Percentiles rank a stretch among this genome's conserved stretches.
phyloP scores from a whole-genome alignment of 2,888 invertebrate genomes.

The Ochlodes sylvanus region DNA sequence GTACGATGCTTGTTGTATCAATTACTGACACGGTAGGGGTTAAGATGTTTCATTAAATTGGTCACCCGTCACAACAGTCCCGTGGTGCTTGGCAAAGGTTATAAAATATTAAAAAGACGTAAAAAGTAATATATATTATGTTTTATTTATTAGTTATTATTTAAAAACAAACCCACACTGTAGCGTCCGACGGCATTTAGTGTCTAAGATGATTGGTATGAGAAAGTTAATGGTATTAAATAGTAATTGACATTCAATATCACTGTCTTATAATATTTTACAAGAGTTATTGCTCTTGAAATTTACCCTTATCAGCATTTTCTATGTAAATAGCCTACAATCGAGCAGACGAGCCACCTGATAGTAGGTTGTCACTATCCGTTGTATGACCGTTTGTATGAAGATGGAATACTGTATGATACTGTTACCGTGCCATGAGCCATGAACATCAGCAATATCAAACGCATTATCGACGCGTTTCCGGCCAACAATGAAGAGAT shows the following conservation, averaged over 20 bases:
- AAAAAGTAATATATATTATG: background rate
- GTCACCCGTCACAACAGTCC: constrained; percentile 19
- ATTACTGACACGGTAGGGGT: constrained; percentile 36
- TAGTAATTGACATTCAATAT: background rate
- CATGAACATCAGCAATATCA: too few relatives aligned
- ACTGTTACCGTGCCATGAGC: too few relatives aligned
- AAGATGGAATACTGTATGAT: too few relatives aligned
- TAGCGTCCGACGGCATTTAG: background rate
- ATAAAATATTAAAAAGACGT: constrained; percentile 1
- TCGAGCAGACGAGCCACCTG: too few relatives aligned
- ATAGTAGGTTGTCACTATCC: too few relatives aligned
- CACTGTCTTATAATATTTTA: too few relatives aligned
- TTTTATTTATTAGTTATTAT: background rate
- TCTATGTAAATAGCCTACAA: too few relatives aligned
- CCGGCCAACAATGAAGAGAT: too few relatives aligned
- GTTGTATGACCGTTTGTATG: too few relatives aligned
- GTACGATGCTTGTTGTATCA: constrained; percentile 30
- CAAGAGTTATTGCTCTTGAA: too few relatives aligned
- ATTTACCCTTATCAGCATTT: too few relatives aligned
- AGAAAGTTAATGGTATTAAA: background rate
- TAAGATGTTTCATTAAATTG: constrained; percentile 6
- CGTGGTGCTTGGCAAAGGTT: constrained; percentile 12
- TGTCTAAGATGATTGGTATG: background rate
- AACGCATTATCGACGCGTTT: too few relatives aligned
- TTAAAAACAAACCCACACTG: background rate